These are phyloP conservation scores for Labia minor DNA, from an alignment of 2,888 invertebrate genomes.

Conservation along the genomic window DNA sequence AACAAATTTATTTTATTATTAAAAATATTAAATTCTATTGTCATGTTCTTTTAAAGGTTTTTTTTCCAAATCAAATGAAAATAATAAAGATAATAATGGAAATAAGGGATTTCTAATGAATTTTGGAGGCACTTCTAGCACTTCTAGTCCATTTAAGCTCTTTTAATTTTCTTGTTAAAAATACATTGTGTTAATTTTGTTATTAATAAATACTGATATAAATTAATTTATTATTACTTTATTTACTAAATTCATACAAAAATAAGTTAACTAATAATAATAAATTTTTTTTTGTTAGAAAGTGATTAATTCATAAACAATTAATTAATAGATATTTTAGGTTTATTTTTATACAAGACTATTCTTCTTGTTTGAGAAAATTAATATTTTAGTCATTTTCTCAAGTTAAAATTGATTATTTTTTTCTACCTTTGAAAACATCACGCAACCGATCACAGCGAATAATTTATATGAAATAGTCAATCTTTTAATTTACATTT, in stretches of 20 bases:
- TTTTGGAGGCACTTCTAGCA: neutral
- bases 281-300: no score
- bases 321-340: no score
- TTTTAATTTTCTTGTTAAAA: neutral
- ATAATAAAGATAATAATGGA: neutral
- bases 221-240: no score
- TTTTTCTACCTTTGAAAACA: neutral
- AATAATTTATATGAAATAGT: neutral
- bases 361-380: neutral
- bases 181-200: no score
- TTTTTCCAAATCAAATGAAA: neutral
- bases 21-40: no score
- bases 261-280: no score
- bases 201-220: no score
- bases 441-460: neutral
- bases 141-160: neutral
- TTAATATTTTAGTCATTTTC: neutral
- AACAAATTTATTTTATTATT: no score
- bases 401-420: neutral
- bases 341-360: neutral
- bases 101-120: conserved; percentile 1
- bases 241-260: no score
- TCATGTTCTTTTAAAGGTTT: neutral
- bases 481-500: conserved; percentile 7
- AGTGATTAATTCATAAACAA: no score